Evolutionary conservation across 2,888 invertebrate species (phyloP).

Genomic region (Aricia artaxerxes): DNA sequence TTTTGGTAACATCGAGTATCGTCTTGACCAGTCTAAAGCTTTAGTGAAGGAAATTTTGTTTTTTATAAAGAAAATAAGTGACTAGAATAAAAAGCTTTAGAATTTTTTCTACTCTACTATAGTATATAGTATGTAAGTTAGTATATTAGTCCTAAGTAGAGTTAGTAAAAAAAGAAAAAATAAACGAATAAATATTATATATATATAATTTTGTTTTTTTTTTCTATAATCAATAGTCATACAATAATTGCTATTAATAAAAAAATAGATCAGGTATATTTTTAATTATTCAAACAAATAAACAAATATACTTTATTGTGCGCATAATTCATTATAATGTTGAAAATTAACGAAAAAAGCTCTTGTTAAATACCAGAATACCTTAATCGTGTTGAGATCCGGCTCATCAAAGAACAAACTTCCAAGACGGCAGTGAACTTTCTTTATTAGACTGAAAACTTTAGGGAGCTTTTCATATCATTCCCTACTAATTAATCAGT

Average conservation of each 20-base stretch:
- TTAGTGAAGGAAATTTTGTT: not conserved
- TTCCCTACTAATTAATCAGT: conserved; percentile 73
- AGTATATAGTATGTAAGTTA: no score
- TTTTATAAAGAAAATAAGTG: no score
- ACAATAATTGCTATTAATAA: no score
- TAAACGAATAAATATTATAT: no score
- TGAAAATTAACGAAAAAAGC: conserved; percentile 9
- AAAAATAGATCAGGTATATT: no score
- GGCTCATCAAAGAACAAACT: conserved; percentile 66
- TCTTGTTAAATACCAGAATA: conserved; percentile 39
- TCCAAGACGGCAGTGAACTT: conserved; percentile 67
- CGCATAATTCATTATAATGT: not conserved
- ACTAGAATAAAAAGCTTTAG: no score
- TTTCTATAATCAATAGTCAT: no score
- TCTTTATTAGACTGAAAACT: conserved; percentile 69
- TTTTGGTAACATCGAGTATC: not conserved
- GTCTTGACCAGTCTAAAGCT: conserved; percentile 6
- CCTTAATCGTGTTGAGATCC: conserved; percentile 58
- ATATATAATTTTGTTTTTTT: no score
- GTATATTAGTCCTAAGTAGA: no score
- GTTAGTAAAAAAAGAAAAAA: no score
- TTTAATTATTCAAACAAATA: not conserved
- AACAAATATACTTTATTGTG: no score
- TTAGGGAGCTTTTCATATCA: conserved; percentile 65
- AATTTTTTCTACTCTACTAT: no score